These are phyloP conservation scores for Butorides virescens DNA, from an alignment of 2,113 vertebrate genomes.

Conservation along the genomic window DNA sequence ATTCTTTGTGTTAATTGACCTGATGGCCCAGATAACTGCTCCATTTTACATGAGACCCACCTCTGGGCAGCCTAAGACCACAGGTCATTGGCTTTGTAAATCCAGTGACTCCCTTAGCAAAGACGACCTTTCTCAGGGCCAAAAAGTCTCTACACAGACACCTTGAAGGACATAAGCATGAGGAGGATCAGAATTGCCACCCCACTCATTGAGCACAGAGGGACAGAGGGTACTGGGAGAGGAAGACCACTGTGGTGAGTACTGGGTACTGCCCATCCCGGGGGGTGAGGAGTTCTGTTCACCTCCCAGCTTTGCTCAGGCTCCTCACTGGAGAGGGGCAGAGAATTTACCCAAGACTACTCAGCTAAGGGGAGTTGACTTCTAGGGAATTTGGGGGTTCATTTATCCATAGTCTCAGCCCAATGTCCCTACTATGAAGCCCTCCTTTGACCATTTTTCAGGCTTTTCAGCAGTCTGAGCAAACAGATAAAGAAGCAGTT, in stretches of 20 bases:
- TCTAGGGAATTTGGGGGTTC: background rate
- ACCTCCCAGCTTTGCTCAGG: background rate
- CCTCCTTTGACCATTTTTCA: background rate
- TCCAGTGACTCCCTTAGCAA: background rate
- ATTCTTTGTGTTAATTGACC: background rate
- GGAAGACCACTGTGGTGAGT: accelerated
- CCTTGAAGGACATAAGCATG: background rate
- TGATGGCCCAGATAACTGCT: background rate
- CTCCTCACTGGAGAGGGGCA: accelerated
- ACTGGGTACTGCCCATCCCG: background rate
- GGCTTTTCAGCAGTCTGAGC: background rate
- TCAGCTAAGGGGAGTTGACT: background rate
- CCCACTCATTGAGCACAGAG: background rate
- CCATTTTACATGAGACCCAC: background rate
- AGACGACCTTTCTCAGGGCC: background rate
- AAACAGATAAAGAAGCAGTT: background rate
- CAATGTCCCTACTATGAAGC: background rate
- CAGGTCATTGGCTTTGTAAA: background rate
- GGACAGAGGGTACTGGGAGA: background rate
- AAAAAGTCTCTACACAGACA: background rate
- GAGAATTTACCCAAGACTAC: background rate
- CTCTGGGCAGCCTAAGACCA: background rate
- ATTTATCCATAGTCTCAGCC: background rate
- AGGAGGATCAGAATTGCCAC: background rate
- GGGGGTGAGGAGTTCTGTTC: background rate